phyloP scores from a whole-genome alignment of 2,113 vertebrate genomes.

The Pollachius pollachius region DNA sequence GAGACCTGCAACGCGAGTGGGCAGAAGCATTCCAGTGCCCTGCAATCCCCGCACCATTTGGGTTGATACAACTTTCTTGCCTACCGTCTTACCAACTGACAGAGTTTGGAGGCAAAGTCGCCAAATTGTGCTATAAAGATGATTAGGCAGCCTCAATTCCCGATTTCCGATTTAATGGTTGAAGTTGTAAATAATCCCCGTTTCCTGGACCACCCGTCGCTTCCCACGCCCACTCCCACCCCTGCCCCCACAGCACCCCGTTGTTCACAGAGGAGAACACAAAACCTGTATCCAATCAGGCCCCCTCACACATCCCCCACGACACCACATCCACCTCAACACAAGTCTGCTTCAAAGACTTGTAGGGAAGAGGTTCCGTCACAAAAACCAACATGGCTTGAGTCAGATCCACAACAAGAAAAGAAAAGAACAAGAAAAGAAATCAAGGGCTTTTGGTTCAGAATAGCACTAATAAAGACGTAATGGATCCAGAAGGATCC shows the following conservation, averaged over 20 bases:
- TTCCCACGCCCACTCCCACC: constrained; percentile 45
- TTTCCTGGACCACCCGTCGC: constrained; percentile 22
- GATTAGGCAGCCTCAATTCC: too few relatives aligned
- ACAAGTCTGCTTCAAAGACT: constrained; percentile 44
- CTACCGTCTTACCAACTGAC: too few relatives aligned
- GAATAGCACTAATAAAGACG: constrained; percentile 51
- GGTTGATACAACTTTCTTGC: neutral
- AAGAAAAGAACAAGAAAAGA: constrained; percentile 56
- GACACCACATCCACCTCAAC: constrained; percentile 45
- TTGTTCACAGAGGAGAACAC: constrained; percentile 32
- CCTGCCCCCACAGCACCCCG: constrained; percentile 34
- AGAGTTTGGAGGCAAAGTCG: too few relatives aligned
- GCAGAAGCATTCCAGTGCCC: constrained; percentile 34
- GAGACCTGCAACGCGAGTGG: constrained; percentile 19
- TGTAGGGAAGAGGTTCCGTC: constrained; percentile 33
- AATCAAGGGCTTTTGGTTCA: constrained; percentile 36
- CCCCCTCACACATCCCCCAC: constrained; percentile 38
- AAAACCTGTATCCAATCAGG: constrained; percentile 60
- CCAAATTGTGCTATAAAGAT: too few relatives aligned
- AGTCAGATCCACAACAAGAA: constrained; percentile 51
- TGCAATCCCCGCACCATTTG: constrained; percentile 24
- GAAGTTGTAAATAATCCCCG: too few relatives aligned
- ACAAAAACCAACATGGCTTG: constrained; percentile 43
- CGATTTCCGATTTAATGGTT: too few relatives aligned
- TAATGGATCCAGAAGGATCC: constrained; percentile 11